Base-by-base conservation (phyloP, 2,113 vertebrate genomes). In the Aegotheles bennettii region DNA sequence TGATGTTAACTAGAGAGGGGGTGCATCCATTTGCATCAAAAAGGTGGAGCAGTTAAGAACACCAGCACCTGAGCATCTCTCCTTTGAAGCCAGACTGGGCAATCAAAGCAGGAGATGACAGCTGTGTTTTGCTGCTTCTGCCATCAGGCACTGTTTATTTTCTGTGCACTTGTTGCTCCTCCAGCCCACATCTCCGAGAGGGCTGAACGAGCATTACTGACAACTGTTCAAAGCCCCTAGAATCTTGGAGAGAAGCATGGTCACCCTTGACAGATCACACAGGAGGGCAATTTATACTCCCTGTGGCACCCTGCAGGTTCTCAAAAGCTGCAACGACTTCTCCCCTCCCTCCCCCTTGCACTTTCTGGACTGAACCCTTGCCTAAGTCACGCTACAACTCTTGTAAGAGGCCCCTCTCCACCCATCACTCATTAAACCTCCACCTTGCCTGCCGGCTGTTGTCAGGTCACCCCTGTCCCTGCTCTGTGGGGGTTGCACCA, bases 131-230 rank as follows among this genome's bases (percentile, higher is more conserved):
- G n/a, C 24, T 47, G 81, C 57, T 64, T 48, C 64, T 51, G 42
- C 6, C 2, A 71, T 81, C 53, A 85, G 79, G 67, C 47, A 57
- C 23, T 31, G 11, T 31, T 48, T 57, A 61, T n/a, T 73, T 73
- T 68, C 48, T 1, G 1, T 26, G n/a, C 28, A 59, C 16, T 19
- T 0, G 0, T 29, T 2, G 3, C 23, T 73, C 40, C 25, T 53
- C 16, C 20, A 63, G 33, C 6, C n/a, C 2, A 0, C 42, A 64
- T 9, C 60, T 68, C 53, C 51, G 76, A 68, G 36, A 45, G 28
- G 33, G 51, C n/a, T 47, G 19, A 69, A 43, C 24, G 79, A 47
- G 43, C 20, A 15, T 26, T 35, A 47, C n/a, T 3, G 1, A 73
- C 64, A 53, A 48, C 54, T 53, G 29, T 13, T 47, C 4, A 18